A percentile compares a stretch with the other conserved stretches of the same genome.
These are phyloP conservation scores for Ypsolopha sequella DNA, from an alignment of 2,888 invertebrate species.

Conservation along the genomic window DNA sequence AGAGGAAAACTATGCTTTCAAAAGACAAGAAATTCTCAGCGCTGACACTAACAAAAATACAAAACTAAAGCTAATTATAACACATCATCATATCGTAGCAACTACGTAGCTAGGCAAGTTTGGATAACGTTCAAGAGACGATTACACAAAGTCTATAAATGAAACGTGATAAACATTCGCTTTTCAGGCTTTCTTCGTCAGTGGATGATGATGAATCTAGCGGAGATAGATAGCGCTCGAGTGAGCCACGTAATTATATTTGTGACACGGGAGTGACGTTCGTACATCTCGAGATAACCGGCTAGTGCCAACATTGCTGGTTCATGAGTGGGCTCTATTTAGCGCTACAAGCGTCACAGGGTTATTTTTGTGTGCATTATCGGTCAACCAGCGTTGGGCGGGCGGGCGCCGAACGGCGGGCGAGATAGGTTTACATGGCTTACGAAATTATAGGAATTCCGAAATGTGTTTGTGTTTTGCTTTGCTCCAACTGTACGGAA, in stretches of 20 bases:
- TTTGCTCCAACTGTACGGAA: no score
- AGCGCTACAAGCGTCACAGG: conserved; percentile 31
- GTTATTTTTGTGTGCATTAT: conserved; percentile 33
- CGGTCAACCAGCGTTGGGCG: conserved; percentile 24
- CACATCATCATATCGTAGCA: no score
- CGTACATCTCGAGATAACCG: not conserved
- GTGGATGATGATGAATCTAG: conserved; percentile 39
- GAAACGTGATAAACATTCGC: conserved; percentile 38
- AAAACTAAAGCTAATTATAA: no score
- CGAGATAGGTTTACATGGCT: no score
- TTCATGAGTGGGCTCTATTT: conserved; percentile 33
- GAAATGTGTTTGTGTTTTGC: no score
- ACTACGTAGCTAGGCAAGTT: not conserved
- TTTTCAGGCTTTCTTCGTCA: conserved; percentile 47
- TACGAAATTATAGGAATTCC: no score
- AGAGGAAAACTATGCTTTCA: not conserved
- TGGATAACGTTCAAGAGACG: conserved; percentile 32
- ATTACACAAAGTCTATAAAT: conserved; percentile 49
- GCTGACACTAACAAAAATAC: no score
- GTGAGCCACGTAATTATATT: conserved; percentile 23
- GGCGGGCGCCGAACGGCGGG: conserved; percentile 7
- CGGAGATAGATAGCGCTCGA: conserved; percentile 41
- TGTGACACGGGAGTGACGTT: not conserved
- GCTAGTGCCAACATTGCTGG: conserved; percentile 21
- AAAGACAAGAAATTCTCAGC: no score